These are phyloP conservation scores for Tromatobia lineatoria DNA, from an alignment of 2,888 invertebrate genomes.

Conservation along the genomic window DNA sequence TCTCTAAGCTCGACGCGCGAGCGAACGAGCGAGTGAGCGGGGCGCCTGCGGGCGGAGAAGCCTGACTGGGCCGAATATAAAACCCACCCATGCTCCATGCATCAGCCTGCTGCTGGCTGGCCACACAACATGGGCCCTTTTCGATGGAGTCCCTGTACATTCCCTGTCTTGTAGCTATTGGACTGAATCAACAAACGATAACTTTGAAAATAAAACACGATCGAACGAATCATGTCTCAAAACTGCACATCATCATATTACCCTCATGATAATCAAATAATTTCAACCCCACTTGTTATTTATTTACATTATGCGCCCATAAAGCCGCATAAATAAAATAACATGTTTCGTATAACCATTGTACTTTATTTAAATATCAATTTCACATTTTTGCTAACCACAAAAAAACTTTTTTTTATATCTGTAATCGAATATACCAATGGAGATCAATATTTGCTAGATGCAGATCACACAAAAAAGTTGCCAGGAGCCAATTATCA, in stretches of 20 bases:
- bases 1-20: constrained; percentile 76
- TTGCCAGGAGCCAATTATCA: no score
- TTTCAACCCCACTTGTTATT: background rate
- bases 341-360: constrained; percentile 33
- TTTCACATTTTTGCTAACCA: constrained; percentile 64
- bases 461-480: no score
- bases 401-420: constrained; percentile 13
- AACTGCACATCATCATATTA: background rate
- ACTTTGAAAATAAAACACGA: constrained; percentile 19
- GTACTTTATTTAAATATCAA: constrained; percentile 60
- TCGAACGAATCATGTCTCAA: constrained; percentile 23
- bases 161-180: constrained; percentile 10
- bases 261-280: background rate
- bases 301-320: background rate
- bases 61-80: constrained; percentile 72
- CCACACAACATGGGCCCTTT: constrained; percentile 33
- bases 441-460: no score
- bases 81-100: constrained; percentile 58
- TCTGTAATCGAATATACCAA: no score
- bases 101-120: constrained; percentile 7
- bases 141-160: constrained; percentile 14
- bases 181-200: constrained; percentile 38
- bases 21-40: constrained; percentile 36
- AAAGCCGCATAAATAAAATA: constrained; percentile 36
- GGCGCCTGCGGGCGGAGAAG: constrained; percentile 71